Evolutionary conservation across 2,113 vertebrate species (phyloP).

Genomic region (Serilophus lunatus): DNA sequence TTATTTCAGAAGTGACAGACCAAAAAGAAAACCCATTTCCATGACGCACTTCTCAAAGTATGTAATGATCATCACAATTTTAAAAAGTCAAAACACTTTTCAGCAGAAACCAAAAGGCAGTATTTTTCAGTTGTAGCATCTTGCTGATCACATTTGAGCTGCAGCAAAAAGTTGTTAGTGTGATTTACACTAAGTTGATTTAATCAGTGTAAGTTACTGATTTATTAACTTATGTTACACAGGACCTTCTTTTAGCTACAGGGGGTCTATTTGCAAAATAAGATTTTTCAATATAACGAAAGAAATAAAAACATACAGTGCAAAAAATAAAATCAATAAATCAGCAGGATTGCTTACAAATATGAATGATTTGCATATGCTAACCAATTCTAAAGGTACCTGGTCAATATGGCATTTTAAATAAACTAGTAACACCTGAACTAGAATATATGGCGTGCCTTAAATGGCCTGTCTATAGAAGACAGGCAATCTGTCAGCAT

Average conservation of each 20-base stretch:
- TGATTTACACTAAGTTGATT: background rate
- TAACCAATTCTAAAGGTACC: background rate
- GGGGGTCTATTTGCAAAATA: background rate
- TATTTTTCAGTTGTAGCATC: background rate
- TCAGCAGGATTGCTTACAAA: background rate
- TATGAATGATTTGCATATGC: background rate
- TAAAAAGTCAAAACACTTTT: background rate
- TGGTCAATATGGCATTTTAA: background rate
- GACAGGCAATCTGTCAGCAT: background rate
- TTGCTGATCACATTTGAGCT: background rate
- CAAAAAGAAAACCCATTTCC: background rate
- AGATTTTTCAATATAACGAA: background rate
- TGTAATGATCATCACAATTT: background rate
- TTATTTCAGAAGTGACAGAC: background rate
- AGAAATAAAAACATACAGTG: background rate
- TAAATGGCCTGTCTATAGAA: background rate
- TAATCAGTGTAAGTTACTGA: background rate
- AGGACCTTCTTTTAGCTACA: background rate
- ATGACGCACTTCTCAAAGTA: background rate
- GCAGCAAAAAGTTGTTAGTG: background rate
- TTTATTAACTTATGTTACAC: background rate
- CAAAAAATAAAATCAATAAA: background rate
- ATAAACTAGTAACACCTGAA: background rate
- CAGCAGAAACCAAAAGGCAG: background rate
- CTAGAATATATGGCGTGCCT: background rate